Base-by-base conservation (phyloP, 2,113 vertebrate species). In the Tachysurus vachellii region DNA sequence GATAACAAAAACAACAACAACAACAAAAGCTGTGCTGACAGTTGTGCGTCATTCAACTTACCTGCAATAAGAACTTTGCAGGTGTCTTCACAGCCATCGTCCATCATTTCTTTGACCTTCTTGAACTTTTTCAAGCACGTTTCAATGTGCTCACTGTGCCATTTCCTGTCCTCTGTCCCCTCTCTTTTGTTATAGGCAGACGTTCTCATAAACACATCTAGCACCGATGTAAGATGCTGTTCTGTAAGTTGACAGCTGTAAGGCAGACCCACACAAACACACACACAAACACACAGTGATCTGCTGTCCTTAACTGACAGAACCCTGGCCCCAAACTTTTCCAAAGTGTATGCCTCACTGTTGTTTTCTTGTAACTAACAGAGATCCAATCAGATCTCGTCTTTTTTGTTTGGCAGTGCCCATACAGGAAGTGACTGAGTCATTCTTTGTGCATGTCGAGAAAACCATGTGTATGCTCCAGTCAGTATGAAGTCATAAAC, bases 311-410 rank as follows among this genome's bases (percentile, higher is more conserved):
- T 59, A 59, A 59, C 56, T 19, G 11, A 79, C 9, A 23, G 31
- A 77, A 85, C 53, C 9, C 61, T 26, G 61, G 80, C 31, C 71
- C 53, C 56, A 83, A 79, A 71, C 54, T 57, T 80, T 77, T 44
- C 26, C 62, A 73, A 53, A 61, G 80, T 66, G 91, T 92, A 89
- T 90, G 88, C 7, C 21, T 77, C 42, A 80, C 36, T 91, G 88
- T 91, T 92, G 92, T 91, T 90, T 89, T 94, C 93, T 89, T 88
- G 61, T 82, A 80, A 44, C 82, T 84, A 47, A 57, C 3, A 54
- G 59, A n/a, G 83, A 87, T 77, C 93, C 94, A 93, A 94, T 94
- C 90, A 31, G 31, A 87, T 88, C 36, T 19, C 66, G 21, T 50
- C 70, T n/a, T 14, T 14, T 11, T 59, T 26, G 62, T 85, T 88